Conservation (phyloP, 2,113 vertebrate species). For the Megaptera novaeangliae region DNA sequence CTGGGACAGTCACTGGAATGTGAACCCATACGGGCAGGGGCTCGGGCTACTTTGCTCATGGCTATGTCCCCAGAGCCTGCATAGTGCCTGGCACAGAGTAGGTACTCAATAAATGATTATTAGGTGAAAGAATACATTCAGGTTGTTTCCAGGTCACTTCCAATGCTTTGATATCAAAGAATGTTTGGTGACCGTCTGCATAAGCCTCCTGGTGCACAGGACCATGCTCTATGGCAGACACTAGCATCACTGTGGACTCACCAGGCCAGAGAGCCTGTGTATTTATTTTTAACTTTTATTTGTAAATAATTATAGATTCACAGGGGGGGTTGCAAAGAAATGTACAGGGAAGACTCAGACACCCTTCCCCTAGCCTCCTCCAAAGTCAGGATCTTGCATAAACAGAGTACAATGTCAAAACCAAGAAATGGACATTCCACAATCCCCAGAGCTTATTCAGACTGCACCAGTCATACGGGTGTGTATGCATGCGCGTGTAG, state of each 20-base stretch:
- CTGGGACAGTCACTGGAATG: neutral
- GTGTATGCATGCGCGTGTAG: fast-evolving
- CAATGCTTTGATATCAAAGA: neutral
- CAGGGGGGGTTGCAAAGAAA: neutral
- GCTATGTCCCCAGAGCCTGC: neutral
- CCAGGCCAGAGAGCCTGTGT: neutral
- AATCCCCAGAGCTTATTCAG: neutral
- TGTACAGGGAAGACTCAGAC: neutral
- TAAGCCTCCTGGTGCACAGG: neutral
- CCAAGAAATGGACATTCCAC: neutral
- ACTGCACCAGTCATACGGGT: fast-evolving
- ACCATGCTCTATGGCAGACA: neutral
- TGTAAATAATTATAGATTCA: neutral
- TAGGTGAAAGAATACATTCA: neutral
- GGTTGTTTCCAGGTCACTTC: neutral
- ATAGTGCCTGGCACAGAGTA: neutral
- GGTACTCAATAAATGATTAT: neutral
- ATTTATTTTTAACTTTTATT: neutral
- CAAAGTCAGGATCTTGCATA: neutral
- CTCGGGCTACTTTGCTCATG: neutral
- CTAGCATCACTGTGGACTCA: neutral
- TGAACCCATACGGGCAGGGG: neutral
- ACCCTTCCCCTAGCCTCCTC: neutral
- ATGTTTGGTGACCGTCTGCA: neutral
- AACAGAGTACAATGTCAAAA: neutral